Conservation (phyloP, 2,797 vertebrate genomes). For the Protosalanx chinensis region DNA sequence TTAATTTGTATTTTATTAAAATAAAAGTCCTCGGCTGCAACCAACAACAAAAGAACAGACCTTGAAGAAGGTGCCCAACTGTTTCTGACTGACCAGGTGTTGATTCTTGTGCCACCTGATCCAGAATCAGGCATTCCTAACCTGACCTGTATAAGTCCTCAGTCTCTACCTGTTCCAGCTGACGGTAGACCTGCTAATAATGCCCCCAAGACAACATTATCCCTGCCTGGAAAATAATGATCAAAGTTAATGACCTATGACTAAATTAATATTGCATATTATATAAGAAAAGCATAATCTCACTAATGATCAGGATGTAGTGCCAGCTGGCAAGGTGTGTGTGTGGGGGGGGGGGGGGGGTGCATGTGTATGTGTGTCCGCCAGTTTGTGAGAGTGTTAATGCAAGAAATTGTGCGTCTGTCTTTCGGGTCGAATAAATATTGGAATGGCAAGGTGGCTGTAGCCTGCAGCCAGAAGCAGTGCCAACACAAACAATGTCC, state of each 20-base stretch:
- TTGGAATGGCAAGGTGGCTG: constrained; percentile 37
- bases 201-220: not conserved
- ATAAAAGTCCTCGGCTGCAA: not conserved
- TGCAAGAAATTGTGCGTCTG: not conserved
- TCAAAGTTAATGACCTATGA: constrained; percentile 41
- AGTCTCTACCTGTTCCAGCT: constrained; percentile 10
- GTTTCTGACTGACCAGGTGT: not conserved
- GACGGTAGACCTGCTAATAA: constrained; percentile 7
- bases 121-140: not conserved
- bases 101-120: not conserved
- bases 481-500: constrained; percentile 47
- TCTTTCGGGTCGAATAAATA: constrained; percentile 38
- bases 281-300: constrained; percentile 45
- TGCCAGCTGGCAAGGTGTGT: constrained; percentile 40
- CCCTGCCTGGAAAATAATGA: constrained; percentile 22
- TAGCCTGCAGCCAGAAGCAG: constrained; percentile 20
- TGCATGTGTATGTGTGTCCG: constrained; percentile 17
- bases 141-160: not conserved
- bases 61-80: not conserved
- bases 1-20: not conserved
- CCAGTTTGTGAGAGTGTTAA: constrained; percentile 4
- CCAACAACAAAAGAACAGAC: not conserved
- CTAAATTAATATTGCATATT: constrained; percentile 49
- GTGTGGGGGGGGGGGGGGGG: constrained; percentile 8
- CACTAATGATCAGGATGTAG: constrained; percentile 48